These are phyloP conservation scores for Macropus fuliginosus DNA, from an alignment of 2,797 vertebrate species.

Conservation along the genomic window DNA sequence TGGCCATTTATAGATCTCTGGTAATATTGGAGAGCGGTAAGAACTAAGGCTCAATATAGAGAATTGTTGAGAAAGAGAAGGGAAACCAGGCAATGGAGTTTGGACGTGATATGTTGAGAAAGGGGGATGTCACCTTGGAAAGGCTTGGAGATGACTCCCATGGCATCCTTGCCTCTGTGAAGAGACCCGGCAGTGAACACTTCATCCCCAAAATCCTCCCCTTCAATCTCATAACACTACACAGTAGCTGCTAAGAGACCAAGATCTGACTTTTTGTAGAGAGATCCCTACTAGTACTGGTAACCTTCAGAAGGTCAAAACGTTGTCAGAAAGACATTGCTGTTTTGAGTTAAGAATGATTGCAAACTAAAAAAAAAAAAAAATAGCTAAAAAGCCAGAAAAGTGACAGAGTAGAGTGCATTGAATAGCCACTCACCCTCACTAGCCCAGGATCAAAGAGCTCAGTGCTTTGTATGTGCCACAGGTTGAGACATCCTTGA, in stretches of 20 bases:
- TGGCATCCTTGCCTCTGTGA: neutral
- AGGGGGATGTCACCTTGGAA: neutral
- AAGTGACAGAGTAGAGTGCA: neutral
- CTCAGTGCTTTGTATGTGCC: neutral
- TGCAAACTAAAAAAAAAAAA: neutral
- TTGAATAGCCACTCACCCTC: neutral
- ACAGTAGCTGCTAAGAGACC: neutral
- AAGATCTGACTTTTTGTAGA: neutral
- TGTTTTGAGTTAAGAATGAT: slow-evolving; percentile 42
- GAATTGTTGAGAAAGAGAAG: neutral
- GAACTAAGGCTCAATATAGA: neutral
- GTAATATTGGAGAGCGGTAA: neutral
- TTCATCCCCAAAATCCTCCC: neutral
- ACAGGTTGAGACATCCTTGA: slow-evolving; percentile 4
- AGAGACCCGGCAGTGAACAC: neutral
- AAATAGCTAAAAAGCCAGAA: neutral
- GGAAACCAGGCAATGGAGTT: neutral
- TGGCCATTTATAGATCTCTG: neutral
- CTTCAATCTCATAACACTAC: neutral
- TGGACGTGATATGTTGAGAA: neutral
- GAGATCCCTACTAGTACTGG: neutral
- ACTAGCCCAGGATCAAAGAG: neutral
- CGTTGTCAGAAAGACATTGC: neutral
- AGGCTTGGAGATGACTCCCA: neutral
- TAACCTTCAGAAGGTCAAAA: neutral